Evolutionary conservation across 2,113 vertebrate species (phyloP), one percentile per base, ranked within the genome.

Genomic region (Sporophila hypoxantha): DNA sequence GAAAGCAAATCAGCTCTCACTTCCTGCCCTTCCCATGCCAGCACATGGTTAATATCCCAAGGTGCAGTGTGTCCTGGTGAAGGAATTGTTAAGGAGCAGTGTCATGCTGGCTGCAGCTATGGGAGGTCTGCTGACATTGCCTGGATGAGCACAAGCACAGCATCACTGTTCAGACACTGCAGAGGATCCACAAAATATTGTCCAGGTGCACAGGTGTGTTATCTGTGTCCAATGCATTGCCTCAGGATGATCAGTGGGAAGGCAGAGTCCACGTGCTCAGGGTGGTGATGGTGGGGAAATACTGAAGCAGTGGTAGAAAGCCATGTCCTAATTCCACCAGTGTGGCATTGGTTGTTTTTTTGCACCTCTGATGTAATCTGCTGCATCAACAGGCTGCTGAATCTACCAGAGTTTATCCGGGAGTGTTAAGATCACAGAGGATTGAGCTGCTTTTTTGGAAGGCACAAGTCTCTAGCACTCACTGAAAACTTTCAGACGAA

Each of bases 131-230:
- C 53, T 87, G 71, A 44, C 49, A 55, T 29, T 0, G 0, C 3
- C 4, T 0, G 0, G 9, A 15, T 30, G 13, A 70, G 9, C 53
- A 29, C 32, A 41, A 78, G 49, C 11, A 3, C 17, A 21, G 14
- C 1, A 0, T 42, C 49, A 13, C n/a, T 12, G 26, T 32, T 71
- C 44, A 75, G 57, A 14, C 5, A 5, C 67, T 64, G 44, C 5
- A 4, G 11, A 42, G 49, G 36, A 53, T 41, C 16, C 36, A 32
- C 13, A 49, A 36, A 79, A 55, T 30, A 50, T 9, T 20, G 3
- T 2, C 17, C 8, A n/a, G 30, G 9, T n/a, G 13, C 55, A 20
- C 36, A 16, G 1, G 0, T 8, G 2, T 60, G 22, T 34, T 39
- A 14, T 67, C 34, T 14, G 2, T 29, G 65, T 61, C 55, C 6